Conservation (phyloP, 2,113 vertebrate species). For the Ictalurus punctatus region DNA sequence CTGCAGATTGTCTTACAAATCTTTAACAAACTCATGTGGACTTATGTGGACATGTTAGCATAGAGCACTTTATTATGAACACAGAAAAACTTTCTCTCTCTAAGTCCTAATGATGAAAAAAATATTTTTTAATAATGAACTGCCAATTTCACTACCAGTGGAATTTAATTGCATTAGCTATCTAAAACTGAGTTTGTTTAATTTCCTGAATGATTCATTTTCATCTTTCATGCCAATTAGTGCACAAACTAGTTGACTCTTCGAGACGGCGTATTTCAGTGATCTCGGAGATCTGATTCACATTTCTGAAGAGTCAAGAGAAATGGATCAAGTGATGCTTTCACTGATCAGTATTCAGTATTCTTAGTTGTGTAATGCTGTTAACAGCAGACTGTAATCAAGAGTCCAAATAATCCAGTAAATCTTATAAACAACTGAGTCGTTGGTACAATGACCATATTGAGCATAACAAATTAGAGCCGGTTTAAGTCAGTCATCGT, state of each 20-base stretch:
- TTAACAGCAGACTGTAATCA: neutral
- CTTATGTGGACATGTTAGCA: neutral
- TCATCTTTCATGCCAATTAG: conserved; percentile 1
- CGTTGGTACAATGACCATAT: neutral
- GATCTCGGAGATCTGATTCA: neutral
- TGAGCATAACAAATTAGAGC: neutral
- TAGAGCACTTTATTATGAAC: neutral
- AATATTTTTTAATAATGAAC: neutral
- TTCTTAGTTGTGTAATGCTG: neutral
- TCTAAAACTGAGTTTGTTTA: neutral
- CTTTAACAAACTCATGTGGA: neutral
- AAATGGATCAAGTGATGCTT: neutral
- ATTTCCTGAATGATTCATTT: neutral
- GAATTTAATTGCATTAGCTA: neutral
- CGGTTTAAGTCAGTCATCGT: neutral
- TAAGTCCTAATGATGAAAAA: neutral
- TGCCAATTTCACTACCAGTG: neutral
- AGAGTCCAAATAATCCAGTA: neutral
- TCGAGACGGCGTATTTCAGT: neutral
- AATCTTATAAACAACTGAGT: conserved; percentile 1
- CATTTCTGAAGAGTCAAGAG: neutral
- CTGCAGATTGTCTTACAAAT: neutral
- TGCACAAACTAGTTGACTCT: neutral
- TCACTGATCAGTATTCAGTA: neutral
- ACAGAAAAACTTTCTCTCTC: neutral